A percentile compares a stretch with the other conserved stretches of the same genome.
These are phyloP conservation scores for Acrocephalus scirpaceus DNA, from an alignment of 2,797 vertebrate species.

Conservation along the genomic window DNA sequence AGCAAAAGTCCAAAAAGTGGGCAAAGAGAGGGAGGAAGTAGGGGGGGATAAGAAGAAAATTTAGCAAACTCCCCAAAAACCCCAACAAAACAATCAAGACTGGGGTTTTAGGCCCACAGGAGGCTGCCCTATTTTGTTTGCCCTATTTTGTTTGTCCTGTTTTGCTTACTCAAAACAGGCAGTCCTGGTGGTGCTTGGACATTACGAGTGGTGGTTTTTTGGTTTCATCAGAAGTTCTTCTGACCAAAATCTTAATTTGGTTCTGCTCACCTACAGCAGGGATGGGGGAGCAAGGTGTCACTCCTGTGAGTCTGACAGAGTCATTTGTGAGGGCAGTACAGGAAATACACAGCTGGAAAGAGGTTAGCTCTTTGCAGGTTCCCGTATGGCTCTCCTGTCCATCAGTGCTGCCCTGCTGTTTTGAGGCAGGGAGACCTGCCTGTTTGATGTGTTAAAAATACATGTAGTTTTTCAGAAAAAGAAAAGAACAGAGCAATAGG, in stretches of 20 bases:
- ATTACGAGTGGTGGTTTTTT: background rate
- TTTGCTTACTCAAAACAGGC: background rate
- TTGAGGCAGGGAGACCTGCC: background rate
- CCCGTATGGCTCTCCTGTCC: background rate
- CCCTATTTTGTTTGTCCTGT: background rate
- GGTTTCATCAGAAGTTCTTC: background rate
- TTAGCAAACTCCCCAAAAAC: accelerated
- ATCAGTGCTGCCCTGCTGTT: background rate
- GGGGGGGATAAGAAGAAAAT: background rate
- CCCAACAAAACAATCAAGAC: background rate
- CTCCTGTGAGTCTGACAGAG: accelerated
- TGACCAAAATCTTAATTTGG: background rate
- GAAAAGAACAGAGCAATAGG: background rate
- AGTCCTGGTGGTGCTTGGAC: background rate
- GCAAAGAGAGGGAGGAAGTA: background rate
- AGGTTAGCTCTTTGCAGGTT: background rate
- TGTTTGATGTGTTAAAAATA: background rate
- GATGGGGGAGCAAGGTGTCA: background rate
- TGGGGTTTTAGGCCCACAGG: background rate
- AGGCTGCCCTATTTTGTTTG: background rate
- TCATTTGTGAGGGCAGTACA: accelerated
- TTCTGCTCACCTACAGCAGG: background rate
- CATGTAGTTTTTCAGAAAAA: background rate
- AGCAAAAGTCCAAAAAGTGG: background rate
- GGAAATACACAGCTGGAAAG: background rate